These are phyloP conservation scores for Tinea pellionella DNA, from an alignment of 2,888 invertebrate species.

Conservation along the genomic window DNA sequence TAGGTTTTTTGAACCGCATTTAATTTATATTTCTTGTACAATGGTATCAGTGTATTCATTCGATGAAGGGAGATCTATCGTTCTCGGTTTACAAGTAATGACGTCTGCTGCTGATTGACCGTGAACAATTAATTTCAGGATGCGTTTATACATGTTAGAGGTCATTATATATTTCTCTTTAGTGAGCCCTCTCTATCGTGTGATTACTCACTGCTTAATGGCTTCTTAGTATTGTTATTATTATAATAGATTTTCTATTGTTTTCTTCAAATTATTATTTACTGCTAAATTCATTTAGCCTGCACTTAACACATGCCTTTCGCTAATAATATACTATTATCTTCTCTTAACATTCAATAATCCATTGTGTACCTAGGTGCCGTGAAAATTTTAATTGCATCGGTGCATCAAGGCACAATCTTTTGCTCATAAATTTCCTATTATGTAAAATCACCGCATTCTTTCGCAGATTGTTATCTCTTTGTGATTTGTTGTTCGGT, in stretches of 20 bases:
- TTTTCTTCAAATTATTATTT: not conserved
- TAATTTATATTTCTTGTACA: not conserved
- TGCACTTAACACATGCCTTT: not conserved
- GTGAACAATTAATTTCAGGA: conserved; percentile 12
- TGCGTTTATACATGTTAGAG: conserved; percentile 4
- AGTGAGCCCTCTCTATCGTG: not conserved
- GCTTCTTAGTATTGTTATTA: not conserved
- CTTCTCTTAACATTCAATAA: not conserved
- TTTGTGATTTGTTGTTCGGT: not conserved
- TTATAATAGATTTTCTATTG: not conserved
- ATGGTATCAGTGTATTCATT: not conserved
- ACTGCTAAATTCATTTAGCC: not conserved
- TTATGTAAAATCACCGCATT: not conserved
- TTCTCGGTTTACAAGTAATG: conserved; percentile 3
- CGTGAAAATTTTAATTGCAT: conserved; percentile 8
- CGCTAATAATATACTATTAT: not conserved
- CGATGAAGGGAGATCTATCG: not conserved
- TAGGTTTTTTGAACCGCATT: not conserved
- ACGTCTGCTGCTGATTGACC: conserved; percentile 2
- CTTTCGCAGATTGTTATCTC: conserved; percentile 6
- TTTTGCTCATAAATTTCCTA: conserved; percentile 1
- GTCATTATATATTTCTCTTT: not conserved
- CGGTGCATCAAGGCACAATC: not conserved
- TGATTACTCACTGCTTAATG: not conserved
- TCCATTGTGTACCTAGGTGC: not conserved